Conservation (phyloP, 1,140 invertebrate species). For the Anthonomus grandis region DNA sequence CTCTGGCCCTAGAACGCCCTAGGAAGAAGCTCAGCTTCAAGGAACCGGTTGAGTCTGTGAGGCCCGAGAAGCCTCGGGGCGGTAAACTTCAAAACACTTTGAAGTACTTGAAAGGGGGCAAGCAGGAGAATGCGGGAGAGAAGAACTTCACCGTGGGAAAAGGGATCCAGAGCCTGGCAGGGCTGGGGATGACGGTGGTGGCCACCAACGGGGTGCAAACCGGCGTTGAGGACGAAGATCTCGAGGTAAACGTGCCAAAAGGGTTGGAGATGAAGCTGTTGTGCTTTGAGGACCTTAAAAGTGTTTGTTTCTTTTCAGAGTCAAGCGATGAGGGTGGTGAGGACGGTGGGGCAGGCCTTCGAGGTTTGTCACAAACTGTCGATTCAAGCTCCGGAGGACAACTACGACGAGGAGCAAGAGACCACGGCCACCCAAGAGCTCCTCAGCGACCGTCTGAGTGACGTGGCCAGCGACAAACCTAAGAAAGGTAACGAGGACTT, state of each 20-base stretch:
- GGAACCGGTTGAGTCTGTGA: constrained; percentile 69
- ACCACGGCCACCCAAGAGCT: constrained; percentile 59
- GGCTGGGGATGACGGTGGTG: constrained; percentile 25
- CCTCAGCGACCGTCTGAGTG: constrained; percentile 54
- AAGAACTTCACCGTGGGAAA: constrained; percentile 18
- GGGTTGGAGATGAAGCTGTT: no score
- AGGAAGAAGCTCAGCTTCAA: constrained; percentile 82
- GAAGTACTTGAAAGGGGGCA: constrained; percentile 7
- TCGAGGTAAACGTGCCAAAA: constrained; percentile 37
- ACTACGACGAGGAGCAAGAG: constrained; percentile 61
- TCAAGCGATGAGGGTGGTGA: constrained; percentile 95
- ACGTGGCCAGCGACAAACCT: constrained; percentile 54
- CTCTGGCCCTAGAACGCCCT: constrained; percentile 60
- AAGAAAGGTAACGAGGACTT: constrained; percentile 64
- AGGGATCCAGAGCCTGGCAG: constrained; percentile 19
- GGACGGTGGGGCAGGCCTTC: constrained; percentile 98
- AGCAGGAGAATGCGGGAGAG: not conserved
- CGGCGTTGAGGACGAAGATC: constrained; percentile 37
- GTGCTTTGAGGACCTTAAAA: not conserved
- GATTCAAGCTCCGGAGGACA: constrained; percentile 50
- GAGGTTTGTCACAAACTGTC: constrained; percentile 97
- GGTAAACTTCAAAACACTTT: constrained; percentile 7
- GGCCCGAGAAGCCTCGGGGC: constrained; percentile 4
- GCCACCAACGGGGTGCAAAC: constrained; percentile 23
- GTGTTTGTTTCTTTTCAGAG: constrained; percentile 64